Conservation (phyloP, 2,888 invertebrate genomes). For the Odiellus spinosus region DNA sequence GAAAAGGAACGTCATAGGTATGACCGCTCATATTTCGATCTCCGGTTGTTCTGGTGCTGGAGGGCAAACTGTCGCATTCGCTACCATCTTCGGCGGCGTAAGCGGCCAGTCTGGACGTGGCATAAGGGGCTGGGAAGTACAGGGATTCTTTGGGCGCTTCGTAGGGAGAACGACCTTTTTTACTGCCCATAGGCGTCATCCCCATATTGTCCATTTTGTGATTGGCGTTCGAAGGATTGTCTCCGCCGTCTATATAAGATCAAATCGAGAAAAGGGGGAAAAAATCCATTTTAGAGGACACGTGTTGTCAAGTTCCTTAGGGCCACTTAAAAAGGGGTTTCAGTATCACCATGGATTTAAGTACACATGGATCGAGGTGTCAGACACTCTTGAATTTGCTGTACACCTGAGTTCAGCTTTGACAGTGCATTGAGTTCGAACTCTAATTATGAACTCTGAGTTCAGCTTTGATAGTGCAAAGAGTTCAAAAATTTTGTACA, state of each 20-base stretch:
- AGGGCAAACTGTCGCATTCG: constrained; percentile 17
- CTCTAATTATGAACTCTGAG: too few relatives aligned
- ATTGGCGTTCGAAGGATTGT: constrained; percentile 10
- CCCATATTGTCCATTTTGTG: constrained; percentile 15
- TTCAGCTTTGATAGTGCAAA: too few relatives aligned
- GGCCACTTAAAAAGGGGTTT: too few relatives aligned
- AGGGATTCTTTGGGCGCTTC: constrained; percentile 15
- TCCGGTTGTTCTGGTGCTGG: constrained; percentile 16
- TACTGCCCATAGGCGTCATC: constrained; percentile 12
- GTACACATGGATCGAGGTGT: too few relatives aligned
- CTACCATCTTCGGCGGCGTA: constrained; percentile 16
- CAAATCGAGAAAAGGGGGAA: too few relatives aligned
- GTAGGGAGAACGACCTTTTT: constrained; percentile 10
- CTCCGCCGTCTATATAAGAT: constrained; percentile 1
- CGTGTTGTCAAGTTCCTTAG: too few relatives aligned
- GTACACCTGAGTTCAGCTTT: too few relatives aligned
- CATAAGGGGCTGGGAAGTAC: constrained; percentile 16
- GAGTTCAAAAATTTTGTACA: too few relatives aligned
- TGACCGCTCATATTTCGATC: constrained; percentile 12
- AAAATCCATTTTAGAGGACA: too few relatives aligned
- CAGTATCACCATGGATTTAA: too few relatives aligned
- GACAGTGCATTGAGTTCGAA: too few relatives aligned
- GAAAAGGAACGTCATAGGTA: constrained; percentile 18
- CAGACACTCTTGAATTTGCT: too few relatives aligned
- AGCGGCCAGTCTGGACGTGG: constrained; percentile 14